phyloP scores from a whole-genome alignment of 2,888 invertebrate genomes.

The Drosophila melanocephala region DNA sequence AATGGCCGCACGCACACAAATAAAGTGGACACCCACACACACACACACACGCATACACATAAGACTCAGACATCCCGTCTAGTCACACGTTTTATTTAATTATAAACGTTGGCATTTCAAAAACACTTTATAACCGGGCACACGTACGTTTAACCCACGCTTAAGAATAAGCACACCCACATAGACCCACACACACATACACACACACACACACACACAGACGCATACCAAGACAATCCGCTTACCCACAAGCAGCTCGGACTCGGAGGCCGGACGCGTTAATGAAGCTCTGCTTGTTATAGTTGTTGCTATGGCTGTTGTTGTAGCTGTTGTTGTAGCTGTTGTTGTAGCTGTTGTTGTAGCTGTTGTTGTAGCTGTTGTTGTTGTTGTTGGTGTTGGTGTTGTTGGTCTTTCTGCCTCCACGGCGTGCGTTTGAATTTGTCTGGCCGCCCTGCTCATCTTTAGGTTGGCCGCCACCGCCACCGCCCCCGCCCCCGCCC shows the following conservation, averaged over 20 bases:
- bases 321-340: slow-evolving; percentile 12
- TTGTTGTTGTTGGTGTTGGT: slow-evolving; percentile 12
- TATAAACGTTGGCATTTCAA: slow-evolving; percentile 75
- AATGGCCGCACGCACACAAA: slow-evolving; percentile 49
- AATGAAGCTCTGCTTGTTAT: slow-evolving; percentile 68
- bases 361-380: slow-evolving; percentile 8
- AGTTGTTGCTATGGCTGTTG: slow-evolving; percentile 34
- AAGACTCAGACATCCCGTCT: slow-evolving; percentile 20
- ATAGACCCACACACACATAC: not conserved
- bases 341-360: slow-evolving; percentile 9
- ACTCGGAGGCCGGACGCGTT: slow-evolving; percentile 77
- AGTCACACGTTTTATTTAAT: slow-evolving; percentile 75
- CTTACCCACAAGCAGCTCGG: slow-evolving; percentile 73
- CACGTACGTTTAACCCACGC: slow-evolving; percentile 20
- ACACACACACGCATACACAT: not conserved
- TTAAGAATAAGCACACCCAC: not conserved
- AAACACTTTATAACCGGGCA: slow-evolving; percentile 71
- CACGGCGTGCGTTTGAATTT: slow-evolving; percentile 43
- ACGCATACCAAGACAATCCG: slow-evolving; percentile 37
- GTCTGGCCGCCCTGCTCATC: slow-evolving; percentile 42
- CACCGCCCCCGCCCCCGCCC: slow-evolving; percentile 5
- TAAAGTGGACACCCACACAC: slow-evolving; percentile 2
- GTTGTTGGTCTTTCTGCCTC: slow-evolving; percentile 23
- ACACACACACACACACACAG: not conserved
- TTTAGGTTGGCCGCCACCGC: slow-evolving; percentile 21